phyloP scores from a whole-genome alignment of 30 jellyfish, hydroid and myxozoan species.

The Hydractinia symbiolongicarpus region DNA sequence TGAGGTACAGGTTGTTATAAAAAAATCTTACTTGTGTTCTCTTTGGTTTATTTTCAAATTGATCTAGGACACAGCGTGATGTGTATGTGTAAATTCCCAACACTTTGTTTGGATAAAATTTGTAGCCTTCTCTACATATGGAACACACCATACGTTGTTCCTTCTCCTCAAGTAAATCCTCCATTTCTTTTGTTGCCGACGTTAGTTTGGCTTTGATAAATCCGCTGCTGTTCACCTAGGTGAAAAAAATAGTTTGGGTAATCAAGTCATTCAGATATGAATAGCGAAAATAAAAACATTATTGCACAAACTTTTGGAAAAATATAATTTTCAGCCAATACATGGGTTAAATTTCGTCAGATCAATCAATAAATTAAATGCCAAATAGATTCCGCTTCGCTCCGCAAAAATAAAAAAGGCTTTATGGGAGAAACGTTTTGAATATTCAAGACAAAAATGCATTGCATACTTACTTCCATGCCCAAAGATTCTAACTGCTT shows the following conservation, averaged over 20 bases:
- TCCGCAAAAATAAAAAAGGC: too few species aligned
- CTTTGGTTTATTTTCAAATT: constrained; percentile 80
- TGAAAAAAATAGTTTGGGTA: neutral
- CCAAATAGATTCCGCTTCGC: too few species aligned
- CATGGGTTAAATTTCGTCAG: too few species aligned
- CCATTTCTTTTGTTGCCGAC: constrained; percentile 82
- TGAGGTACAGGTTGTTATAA: neutral
- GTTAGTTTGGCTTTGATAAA: constrained; percentile 90
- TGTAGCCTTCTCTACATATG: constrained; percentile 96
- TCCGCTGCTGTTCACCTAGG: constrained; percentile 83
- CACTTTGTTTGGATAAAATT: constrained; percentile 93
- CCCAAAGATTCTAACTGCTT: constrained; percentile 96
- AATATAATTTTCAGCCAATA: too few species aligned
- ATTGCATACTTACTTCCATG: constrained; percentile 65
- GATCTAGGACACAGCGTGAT: constrained; percentile 87
- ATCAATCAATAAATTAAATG: too few species aligned
- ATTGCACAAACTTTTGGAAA: neutral
- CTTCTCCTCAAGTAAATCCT: constrained; percentile 78
- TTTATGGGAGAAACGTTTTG: neutral
- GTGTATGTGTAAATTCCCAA: constrained; percentile 92
- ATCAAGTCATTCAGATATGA: too few species aligned
- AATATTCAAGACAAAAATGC: neutral
- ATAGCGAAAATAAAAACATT: neutral
- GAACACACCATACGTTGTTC: constrained; percentile 83
- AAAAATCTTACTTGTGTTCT: constrained; percentile 62